phyloP scores from a whole-genome alignment of 2,888 invertebrate species.

The Lithosia quadra region DNA sequence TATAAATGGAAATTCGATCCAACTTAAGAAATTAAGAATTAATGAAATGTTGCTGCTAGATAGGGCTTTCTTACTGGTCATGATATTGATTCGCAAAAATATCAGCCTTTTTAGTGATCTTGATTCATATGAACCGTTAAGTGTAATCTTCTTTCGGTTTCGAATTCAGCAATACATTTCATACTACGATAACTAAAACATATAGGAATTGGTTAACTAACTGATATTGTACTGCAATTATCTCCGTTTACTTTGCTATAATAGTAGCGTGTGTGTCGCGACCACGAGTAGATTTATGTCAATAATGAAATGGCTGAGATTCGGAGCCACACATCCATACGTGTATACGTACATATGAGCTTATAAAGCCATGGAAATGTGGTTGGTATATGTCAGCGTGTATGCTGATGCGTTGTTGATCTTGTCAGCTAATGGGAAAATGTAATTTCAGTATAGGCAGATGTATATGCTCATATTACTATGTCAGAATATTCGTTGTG shows the following conservation, averaged over 20 bases:
- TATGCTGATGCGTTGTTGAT: slow-evolving; percentile 15
- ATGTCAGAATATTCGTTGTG: not conserved
- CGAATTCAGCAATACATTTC: not conserved
- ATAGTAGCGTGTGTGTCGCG: not conserved
- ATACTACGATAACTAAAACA: not conserved
- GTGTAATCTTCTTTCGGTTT: too few species aligned
- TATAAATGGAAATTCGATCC: too few species aligned
- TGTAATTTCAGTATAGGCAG: slow-evolving; percentile 20
- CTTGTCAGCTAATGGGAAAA: slow-evolving; percentile 27
- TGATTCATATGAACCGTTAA: too few species aligned
- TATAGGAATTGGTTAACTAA: not conserved
- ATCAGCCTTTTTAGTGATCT: too few species aligned
- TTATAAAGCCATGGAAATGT: slow-evolving; percentile 1
- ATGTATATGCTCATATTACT: not conserved
- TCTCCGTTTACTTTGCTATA: not conserved
- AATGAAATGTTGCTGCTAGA: too few species aligned
- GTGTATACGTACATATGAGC: not conserved
- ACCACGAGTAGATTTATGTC: not conserved
- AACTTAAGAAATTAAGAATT: too few species aligned
- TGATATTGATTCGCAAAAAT: too few species aligned
- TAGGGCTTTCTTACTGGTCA: too few species aligned
- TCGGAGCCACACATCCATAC: not conserved
- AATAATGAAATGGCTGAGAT: slow-evolving; percentile 1
- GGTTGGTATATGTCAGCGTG: not conserved
- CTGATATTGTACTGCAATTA: not conserved